These are phyloP conservation scores for Octodon degus DNA, from an alignment of 2,113 vertebrate species.

Conservation along the genomic window DNA sequence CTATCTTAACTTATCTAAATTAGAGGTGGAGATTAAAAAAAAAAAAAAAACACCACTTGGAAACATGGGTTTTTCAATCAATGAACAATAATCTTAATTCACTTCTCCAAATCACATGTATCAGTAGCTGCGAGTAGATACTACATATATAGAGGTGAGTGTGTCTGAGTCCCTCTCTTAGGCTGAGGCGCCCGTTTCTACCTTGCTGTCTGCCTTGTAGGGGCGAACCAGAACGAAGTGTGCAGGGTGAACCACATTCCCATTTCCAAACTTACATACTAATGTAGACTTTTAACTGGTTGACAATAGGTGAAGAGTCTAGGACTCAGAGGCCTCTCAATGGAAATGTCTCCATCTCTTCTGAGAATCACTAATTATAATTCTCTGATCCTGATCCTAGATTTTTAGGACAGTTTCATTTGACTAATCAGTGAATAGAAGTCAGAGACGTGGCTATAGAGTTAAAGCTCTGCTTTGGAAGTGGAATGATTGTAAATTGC, in stretches of 20 bases:
- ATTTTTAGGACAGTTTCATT: constrained; percentile 12
- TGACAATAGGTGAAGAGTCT: constrained; percentile 36
- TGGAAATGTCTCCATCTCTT: not conserved
- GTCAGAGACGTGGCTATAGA: not conserved
- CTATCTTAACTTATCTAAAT: constrained; percentile 62
- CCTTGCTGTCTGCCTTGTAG: constrained; percentile 29
- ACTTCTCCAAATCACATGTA: not conserved
- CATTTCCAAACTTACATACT: constrained; percentile 37
- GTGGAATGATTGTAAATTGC: not conserved
- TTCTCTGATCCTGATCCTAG: not conserved
- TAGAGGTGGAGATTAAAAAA: constrained; percentile 45
- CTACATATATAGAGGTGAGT: not conserved
- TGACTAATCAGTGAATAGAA: constrained; percentile 22
- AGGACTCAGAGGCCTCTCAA: not conserved
- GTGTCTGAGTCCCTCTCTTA: not conserved
- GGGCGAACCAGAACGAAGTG: constrained; percentile 48
- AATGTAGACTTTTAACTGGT: constrained; percentile 26
- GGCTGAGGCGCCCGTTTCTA: not conserved
- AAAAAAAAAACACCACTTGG: not conserved
- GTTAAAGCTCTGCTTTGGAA: not conserved
- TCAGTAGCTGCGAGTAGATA: not conserved
- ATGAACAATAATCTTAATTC: not conserved
- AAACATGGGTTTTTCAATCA: not conserved
- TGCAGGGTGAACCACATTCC: constrained; percentile 68
- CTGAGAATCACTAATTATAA: not conserved